Evolutionary conservation across 2,113 vertebrate genomes (phyloP).

Genomic region (Diphyllodes magnificus): DNA sequence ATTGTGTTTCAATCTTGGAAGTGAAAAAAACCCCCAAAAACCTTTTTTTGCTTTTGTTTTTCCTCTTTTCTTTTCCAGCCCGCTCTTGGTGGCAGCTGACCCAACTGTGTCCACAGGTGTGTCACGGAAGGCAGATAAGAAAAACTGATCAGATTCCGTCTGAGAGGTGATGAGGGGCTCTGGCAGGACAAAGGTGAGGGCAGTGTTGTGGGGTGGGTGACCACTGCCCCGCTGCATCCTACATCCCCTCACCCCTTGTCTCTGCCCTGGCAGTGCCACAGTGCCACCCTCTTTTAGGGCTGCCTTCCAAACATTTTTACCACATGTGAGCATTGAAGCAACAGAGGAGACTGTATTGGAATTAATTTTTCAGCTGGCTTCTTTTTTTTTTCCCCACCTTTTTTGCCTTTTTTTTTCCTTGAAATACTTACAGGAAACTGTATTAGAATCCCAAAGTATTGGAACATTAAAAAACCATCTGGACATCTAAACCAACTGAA

Average conservation of each 20-base stretch:
- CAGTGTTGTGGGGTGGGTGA: accelerated
- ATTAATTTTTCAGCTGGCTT: not conserved
- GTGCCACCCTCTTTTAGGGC: not conserved
- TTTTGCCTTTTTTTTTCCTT: accelerated
- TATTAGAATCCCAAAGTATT: not conserved
- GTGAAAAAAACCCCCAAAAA: not conserved
- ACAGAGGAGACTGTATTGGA: not conserved
- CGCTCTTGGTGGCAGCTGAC: not conserved
- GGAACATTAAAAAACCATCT: not conserved
- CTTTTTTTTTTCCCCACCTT: accelerated
- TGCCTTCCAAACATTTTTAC: not conserved
- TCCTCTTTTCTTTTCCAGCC: not conserved
- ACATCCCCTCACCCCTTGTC: accelerated
- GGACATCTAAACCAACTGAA: not conserved
- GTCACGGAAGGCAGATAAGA: not conserved
- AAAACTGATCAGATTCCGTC: not conserved
- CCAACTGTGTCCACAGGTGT: not conserved
- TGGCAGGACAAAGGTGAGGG: not conserved
- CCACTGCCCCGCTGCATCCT: accelerated
- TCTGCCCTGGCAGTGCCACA: not conserved
- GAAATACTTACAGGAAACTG: not conserved
- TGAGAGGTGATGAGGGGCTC: not conserved
- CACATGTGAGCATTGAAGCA: not conserved
- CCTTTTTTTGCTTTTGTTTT: not conserved
- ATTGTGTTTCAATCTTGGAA: not conserved